A percentile compares a stretch with the other conserved stretches of the same genome.
Evolutionary conservation across 2,888 invertebrate genomes (phyloP).

Genomic region (Cremastinae sp.): DNA sequence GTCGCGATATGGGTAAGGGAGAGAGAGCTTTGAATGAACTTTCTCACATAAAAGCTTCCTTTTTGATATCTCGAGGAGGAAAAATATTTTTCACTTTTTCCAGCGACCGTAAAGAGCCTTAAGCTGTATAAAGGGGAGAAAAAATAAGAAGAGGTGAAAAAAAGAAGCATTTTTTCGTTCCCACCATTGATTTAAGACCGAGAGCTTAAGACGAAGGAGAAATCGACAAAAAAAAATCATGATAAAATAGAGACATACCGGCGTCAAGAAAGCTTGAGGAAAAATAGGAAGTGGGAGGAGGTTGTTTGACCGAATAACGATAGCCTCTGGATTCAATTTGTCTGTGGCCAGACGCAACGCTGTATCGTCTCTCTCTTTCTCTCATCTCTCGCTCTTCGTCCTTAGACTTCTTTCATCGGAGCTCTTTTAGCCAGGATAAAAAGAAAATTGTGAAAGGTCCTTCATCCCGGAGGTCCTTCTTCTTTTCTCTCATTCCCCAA

Average conservation of each 20-base stretch:
- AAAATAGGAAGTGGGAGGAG: conserved; percentile 1
- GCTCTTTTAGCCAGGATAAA: conserved; percentile 21
- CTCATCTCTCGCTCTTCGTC: neutral
- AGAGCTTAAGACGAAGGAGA: neutral
- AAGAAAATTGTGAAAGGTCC: conserved; percentile 25
- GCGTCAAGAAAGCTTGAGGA: conserved; percentile 15
- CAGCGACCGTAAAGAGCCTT: neutral
- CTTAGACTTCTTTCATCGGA: too few species aligned
- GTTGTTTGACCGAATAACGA: conserved; percentile 50
- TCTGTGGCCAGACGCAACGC: conserved; percentile 29
- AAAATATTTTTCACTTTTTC: conserved; percentile 25
- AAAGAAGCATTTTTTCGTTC: neutral
- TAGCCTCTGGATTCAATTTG: conserved; percentile 39
- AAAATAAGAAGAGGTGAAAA: neutral
- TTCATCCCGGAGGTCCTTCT: conserved; percentile 15
- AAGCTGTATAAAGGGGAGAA: neutral
- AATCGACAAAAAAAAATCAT: conserved; percentile 5
- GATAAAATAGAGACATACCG: conserved; percentile 30
- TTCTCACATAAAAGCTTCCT: conserved; percentile 18
- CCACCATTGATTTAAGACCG: conserved; percentile 18
- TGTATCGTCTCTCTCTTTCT: neutral
- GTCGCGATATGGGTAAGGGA: neutral
- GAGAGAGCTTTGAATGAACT: conserved; percentile 10
- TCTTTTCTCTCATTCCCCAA: conserved; percentile 2
- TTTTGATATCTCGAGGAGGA: conserved; percentile 1